Evolutionary conservation across 1,140 invertebrate genomes (phyloP), one percentile per base, ranked within the genome.

Genomic region (Oppia nitens): DNA sequence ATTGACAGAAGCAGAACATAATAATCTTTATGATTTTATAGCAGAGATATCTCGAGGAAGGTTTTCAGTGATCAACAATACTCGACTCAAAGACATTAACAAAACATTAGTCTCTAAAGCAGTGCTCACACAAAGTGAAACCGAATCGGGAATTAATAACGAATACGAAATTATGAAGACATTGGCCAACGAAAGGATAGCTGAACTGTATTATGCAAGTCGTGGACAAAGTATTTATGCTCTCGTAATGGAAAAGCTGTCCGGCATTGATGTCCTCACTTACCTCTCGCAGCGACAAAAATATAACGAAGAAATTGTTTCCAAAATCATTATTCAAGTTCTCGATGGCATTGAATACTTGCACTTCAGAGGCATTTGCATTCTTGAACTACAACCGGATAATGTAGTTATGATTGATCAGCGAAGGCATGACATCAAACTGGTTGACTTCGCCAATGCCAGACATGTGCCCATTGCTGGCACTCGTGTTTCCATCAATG

Each of bases 331-430:
- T 9, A 79, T 78, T 4, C 91, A 88, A 71, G 75, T 91, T 2
- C 71, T 93, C 32, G 87, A 93, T 69, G 89, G 79, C 0, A 69
- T 93, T 9, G 86, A 93, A 68, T 96, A 94, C 68, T 73, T 97
- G 6, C 91, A 97, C 68, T 91, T 90, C 83, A 77, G 86, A 67
- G 89, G 87, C 1, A 82, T 87, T 62, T 86, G 85, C 61, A 89
- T 96, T 72, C 72, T 98, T 25, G 87, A 98, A 70, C 74, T 99
- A 20, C 89, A 97, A 70, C 94, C 94, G 0, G 89, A 93, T 66
- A 98, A 96, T 70, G 78, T 98, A n/a, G 87, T 98, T 0, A 91
- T 97, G 83, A 81, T 83, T 1, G 85, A 85, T 0, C 80, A 90
- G 3, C 77, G 85, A 63, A 82, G 83, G 23, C 78, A 90, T 3